Conservation (phyloP, 2,888 invertebrate species). For the Spialia ferax region DNA sequence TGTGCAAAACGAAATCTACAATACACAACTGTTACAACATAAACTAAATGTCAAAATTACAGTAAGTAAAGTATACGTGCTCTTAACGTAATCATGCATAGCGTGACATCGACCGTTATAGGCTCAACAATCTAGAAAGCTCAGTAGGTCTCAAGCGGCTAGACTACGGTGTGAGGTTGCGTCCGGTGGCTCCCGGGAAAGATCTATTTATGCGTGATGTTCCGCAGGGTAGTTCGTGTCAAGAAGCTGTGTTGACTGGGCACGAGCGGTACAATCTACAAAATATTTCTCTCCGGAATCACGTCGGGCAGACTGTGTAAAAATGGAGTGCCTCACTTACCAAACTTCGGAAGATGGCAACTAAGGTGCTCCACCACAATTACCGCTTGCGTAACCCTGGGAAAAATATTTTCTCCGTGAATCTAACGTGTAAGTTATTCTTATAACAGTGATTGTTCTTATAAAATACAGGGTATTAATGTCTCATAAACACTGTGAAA, state of each 20-base stretch:
- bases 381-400: constrained; percentile 87
- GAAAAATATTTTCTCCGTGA: constrained; percentile 87
- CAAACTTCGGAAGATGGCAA: constrained; percentile 86
- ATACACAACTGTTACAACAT: constrained; percentile 66
- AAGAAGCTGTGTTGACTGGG: constrained; percentile 75
- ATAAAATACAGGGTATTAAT: constrained; percentile 63
- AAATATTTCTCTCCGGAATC: constrained; percentile 87
- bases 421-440: constrained; percentile 85
- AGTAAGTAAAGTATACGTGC: constrained; percentile 70
- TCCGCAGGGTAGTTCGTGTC: constrained; percentile 79
- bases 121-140: constrained; percentile 74
- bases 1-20: constrained; percentile 76
- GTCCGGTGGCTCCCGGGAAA: constrained; percentile 85
- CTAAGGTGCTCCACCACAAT: constrained; percentile 87
- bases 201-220: constrained; percentile 85
- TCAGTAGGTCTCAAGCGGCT: constrained; percentile 76
- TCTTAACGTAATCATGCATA: constrained; percentile 84
- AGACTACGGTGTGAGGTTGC: constrained; percentile 78
- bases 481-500: constrained; percentile 65
- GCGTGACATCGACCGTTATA: constrained; percentile 81
- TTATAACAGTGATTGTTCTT: constrained; percentile 80
- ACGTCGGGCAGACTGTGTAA: constrained; percentile 85
- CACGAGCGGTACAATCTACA: constrained; percentile 84
- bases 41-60: constrained; percentile 61
- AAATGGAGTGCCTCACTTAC: constrained; percentile 86